Percentiles rank a stretch among this genome's conserved stretches.
Evolutionary conservation across 2,888 invertebrate genomes (phyloP).

Genomic region (Crematogaster levior): DNA sequence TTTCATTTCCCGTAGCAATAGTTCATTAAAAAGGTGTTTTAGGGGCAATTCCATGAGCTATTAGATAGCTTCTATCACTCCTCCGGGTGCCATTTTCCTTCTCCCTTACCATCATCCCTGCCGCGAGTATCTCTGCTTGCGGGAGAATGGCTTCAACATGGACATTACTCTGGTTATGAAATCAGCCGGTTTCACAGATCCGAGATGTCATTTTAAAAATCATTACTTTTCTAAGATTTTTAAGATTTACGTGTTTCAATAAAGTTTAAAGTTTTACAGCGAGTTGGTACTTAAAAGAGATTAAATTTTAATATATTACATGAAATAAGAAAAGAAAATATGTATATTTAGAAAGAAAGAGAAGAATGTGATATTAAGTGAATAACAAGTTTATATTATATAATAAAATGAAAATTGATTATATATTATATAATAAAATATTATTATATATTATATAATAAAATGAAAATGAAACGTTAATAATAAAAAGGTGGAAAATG

Average conservation of each 20-base stretch:
- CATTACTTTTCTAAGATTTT: conserved; percentile 38
- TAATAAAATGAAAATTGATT: not conserved
- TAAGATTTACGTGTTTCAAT: conserved; percentile 39
- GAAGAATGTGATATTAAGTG: not conserved
- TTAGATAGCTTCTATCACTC: conserved; percentile 88
- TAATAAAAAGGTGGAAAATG: not conserved
- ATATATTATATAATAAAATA: too few species aligned
- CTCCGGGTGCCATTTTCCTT: conserved; percentile 86
- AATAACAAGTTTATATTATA: not conserved
- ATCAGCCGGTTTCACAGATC: conserved; percentile 73
- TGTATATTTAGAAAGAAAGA: not conserved
- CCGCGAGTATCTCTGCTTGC: conserved; percentile 69
- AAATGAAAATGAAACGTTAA: not conserved
- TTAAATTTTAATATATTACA: not conserved
- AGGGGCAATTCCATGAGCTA: conserved; percentile 90
- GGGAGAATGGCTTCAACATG: conserved; percentile 80
- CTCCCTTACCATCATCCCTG: conserved; percentile 69
- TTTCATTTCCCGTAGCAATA: conserved; percentile 87
- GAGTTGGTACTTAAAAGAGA: not conserved
- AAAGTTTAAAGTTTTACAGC: not conserved
- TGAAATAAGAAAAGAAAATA: not conserved
- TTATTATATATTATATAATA: too few species aligned
- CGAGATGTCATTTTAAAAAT: conserved; percentile 66
- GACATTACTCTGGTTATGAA: conserved; percentile 81
- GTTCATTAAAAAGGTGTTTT: conserved; percentile 92